A percentile compares a stretch with the other conserved stretches of the same genome.
phyloP scores from a whole-genome alignment of 2,888 invertebrate genomes.

The Melieria picta region DNA sequence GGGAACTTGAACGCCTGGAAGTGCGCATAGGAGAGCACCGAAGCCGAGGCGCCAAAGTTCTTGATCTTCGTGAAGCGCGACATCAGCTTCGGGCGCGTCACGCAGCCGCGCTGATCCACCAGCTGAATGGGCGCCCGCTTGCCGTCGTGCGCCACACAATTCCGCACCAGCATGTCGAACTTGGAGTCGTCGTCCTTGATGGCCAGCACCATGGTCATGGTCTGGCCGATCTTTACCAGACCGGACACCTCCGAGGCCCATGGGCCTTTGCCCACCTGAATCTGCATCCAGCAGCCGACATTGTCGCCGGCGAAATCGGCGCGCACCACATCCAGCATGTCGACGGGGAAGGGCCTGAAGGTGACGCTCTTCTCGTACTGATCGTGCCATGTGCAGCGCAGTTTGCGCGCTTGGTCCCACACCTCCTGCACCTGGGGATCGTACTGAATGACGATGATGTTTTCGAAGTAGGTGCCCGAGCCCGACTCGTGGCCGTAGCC shows the following conservation, averaged over 20 bases:
- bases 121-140: conserved; percentile 92
- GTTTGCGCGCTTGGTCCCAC: conserved; percentile 93
- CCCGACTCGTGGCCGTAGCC: conserved; percentile 89
- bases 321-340: conserved; percentile 93
- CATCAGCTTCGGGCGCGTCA: conserved; percentile 91
- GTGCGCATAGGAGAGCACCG: conserved; percentile 90
- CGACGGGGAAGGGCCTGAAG: conserved; percentile 93
- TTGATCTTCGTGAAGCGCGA: conserved; percentile 94
- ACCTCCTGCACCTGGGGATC: conserved; percentile 95
- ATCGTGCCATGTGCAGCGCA: conserved; percentile 95
- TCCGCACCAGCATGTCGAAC: conserved; percentile 94
- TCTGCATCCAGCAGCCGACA: conserved; percentile 97
- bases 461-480: conserved; percentile 92
- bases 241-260: conserved; percentile 97
- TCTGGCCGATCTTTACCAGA: conserved; percentile 93
- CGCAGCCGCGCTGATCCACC: conserved; percentile 92
- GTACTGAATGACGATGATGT: conserved; percentile 92
- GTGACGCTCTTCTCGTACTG: conserved; percentile 95
- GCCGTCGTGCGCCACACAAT: conserved; percentile 94
- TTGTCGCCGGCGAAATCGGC: conserved; percentile 96
- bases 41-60: conserved; percentile 93
- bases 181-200: conserved; percentile 95
- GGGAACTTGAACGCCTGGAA: conserved; percentile 97
- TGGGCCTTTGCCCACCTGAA: conserved; percentile 93
- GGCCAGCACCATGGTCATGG: conserved; percentile 96